Evolutionary conservation across 2,888 invertebrate genomes (phyloP).

Genomic region (Metellina segmentata): DNA sequence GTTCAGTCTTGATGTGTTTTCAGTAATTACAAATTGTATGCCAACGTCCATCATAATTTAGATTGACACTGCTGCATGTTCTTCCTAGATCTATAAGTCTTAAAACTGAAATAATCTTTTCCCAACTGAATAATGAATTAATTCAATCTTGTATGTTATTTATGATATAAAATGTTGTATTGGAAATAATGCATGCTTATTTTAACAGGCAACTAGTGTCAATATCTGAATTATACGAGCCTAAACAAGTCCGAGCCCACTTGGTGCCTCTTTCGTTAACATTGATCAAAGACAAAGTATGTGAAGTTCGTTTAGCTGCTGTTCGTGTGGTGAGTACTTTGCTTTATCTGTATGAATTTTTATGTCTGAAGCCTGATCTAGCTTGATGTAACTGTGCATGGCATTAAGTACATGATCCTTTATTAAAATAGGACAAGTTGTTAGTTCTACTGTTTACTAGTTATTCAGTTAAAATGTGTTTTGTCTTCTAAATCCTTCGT

Average conservation of each 20-base stretch:
- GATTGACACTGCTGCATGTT: no score
- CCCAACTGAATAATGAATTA: no score
- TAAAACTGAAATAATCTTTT: no score
- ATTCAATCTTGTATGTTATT: no score
- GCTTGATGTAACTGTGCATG: background rate
- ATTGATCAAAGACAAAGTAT: slow-evolving; percentile 85
- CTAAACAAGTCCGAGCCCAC: slow-evolving; percentile 84
- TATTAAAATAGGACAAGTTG: background rate
- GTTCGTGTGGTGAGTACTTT: slow-evolving; percentile 79
- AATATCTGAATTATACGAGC: slow-evolving; percentile 85
- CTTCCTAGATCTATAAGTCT: no score
- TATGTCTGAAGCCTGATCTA: background rate
- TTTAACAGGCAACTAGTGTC: slow-evolving; percentile 84
- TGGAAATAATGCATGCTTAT: background rate
- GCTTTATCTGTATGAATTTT: background rate
- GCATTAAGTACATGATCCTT: background rate
- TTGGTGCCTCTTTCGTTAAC: slow-evolving; percentile 85
- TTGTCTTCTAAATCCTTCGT: no score
- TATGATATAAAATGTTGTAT: no score
- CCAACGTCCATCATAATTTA: no score
- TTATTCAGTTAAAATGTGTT: no score
- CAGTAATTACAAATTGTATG: no score
- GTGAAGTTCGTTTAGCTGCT: slow-evolving; percentile 82
- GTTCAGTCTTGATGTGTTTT: no score
- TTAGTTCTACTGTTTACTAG: background rate